A percentile compares a stretch with the other conserved stretches of the same genome.
Evolutionary conservation across 2,113 vertebrate species (phyloP).

Genomic region (Ia io): DNA sequence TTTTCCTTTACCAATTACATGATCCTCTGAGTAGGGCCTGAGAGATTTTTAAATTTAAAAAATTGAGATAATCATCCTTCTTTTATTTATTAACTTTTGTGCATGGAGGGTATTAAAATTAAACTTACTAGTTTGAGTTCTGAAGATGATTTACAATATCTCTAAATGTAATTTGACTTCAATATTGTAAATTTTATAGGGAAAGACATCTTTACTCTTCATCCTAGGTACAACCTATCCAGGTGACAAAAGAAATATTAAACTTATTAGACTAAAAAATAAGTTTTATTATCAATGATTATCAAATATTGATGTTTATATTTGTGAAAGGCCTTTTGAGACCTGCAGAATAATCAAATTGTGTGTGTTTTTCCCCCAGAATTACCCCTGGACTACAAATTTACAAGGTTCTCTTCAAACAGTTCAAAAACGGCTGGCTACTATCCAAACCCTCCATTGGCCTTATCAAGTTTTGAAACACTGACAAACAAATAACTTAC

Average conservation of each 20-base stretch:
- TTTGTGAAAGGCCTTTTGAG: conserved; percentile 18
- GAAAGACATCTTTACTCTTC: not conserved
- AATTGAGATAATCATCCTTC: not conserved
- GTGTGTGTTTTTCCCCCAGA: conserved; percentile 81
- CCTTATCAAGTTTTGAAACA: conserved; percentile 83
- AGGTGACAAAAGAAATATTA: not conserved
- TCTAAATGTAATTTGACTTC: not conserved
- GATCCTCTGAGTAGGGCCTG: not conserved
- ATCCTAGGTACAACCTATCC: not conserved
- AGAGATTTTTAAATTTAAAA: not conserved
- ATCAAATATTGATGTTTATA: conserved; percentile 29
- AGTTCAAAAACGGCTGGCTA: conserved; percentile 90
- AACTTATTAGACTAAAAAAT: not conserved
- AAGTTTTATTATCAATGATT: not conserved
- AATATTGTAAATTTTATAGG: not conserved
- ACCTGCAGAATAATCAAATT: conserved; percentile 71
- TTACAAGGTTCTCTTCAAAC: conserved; percentile 91
- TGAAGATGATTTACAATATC: not conserved
- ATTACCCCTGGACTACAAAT: conserved; percentile 95
- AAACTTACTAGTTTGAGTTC: not conserved
- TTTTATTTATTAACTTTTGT: not conserved
- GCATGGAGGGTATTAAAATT: not conserved
- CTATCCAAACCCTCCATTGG: conserved; percentile 92
- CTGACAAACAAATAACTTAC: conserved; percentile 71
- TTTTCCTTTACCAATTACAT: not conserved